Conservation (phyloP, 1,140 invertebrate species). For the Heliconius nattereri region DNA sequence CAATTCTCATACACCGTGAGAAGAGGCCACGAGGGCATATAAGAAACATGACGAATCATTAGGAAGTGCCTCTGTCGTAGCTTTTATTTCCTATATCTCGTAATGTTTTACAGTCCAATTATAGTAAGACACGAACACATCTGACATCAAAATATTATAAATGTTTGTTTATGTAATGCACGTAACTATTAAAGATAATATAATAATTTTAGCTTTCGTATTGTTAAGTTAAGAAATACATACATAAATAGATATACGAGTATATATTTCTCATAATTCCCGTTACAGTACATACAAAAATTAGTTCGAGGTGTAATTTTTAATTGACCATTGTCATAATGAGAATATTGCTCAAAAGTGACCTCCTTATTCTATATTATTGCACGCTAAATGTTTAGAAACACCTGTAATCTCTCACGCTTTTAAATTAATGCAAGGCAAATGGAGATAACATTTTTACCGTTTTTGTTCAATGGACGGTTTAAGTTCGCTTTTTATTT, state of each 20-base stretch:
- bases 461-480: constrained; percentile 10
- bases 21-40: constrained; percentile 39
- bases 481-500: constrained; percentile 7
- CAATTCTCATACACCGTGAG: constrained; percentile 38
- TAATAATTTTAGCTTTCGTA: not conserved
- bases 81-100: constrained; percentile 34
- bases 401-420: constrained; percentile 63
- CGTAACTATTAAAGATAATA: not conserved
- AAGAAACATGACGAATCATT: constrained; percentile 38
- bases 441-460: constrained; percentile 42
- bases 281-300: constrained; percentile 29
- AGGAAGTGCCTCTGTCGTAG: constrained; percentile 28
- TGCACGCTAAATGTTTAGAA: constrained; percentile 62
- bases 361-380: constrained; percentile 64
- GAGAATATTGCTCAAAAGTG: constrained; percentile 66
- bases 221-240: too few species aligned
- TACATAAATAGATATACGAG: too few species aligned
- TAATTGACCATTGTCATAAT: constrained; percentile 76
- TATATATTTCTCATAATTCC: constrained; percentile 27
- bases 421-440: constrained; percentile 54
- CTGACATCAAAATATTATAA: not conserved
- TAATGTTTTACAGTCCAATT: constrained; percentile 23
- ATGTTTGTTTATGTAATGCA: constrained; percentile 15
- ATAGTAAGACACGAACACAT: not conserved
- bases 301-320: constrained; percentile 47